Evolutionary conservation across 2,888 invertebrate genomes (phyloP).

Genomic region (Ypsolopha sequella): DNA sequence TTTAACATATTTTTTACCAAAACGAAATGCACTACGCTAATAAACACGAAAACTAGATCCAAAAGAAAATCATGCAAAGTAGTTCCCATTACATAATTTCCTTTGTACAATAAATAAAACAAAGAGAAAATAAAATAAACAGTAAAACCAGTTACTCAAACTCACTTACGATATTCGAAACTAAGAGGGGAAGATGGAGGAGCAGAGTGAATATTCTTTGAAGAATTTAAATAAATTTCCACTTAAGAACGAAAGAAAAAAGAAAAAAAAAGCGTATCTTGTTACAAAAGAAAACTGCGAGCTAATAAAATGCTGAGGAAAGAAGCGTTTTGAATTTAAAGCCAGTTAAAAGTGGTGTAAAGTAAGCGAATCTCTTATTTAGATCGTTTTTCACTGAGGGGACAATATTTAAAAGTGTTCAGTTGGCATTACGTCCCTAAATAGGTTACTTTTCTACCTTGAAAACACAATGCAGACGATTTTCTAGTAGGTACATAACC

Average conservation of each 20-base stretch:
- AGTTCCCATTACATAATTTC: slow-evolving; percentile 13
- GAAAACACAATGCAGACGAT: no score
- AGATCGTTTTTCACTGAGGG: slow-evolving; percentile 26
- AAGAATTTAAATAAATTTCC: slow-evolving; percentile 64
- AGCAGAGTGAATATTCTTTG: slow-evolving; percentile 41
- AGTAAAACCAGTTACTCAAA: slow-evolving; percentile 24
- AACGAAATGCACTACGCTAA: no score
- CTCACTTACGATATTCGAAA: slow-evolving; percentile 43
- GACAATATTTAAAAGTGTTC: slow-evolving; percentile 18
- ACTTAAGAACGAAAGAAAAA: slow-evolving; percentile 37
- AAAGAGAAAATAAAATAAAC: slow-evolving; percentile 3
- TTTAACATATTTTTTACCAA: no score
- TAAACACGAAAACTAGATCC: no score
- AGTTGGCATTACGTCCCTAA: slow-evolving; percentile 1
- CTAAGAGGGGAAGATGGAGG: slow-evolving; percentile 26
- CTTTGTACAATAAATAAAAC: slow-evolving; percentile 1
- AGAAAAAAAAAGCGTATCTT: slow-evolving; percentile 36
- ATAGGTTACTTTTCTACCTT: no score
- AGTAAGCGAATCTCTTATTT: slow-evolving; percentile 27
- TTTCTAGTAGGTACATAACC: no score
- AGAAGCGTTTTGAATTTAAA: slow-evolving; percentile 17
- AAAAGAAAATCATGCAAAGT: no score
- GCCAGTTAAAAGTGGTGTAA: slow-evolving; percentile 45
- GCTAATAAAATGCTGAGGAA: slow-evolving; percentile 53
- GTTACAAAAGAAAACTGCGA: slow-evolving; percentile 49